Evolutionary conservation across 2,888 invertebrate genomes (phyloP), one percentile per base, ranked within the genome.

Genomic region (Melinopterus prodromus): DNA sequence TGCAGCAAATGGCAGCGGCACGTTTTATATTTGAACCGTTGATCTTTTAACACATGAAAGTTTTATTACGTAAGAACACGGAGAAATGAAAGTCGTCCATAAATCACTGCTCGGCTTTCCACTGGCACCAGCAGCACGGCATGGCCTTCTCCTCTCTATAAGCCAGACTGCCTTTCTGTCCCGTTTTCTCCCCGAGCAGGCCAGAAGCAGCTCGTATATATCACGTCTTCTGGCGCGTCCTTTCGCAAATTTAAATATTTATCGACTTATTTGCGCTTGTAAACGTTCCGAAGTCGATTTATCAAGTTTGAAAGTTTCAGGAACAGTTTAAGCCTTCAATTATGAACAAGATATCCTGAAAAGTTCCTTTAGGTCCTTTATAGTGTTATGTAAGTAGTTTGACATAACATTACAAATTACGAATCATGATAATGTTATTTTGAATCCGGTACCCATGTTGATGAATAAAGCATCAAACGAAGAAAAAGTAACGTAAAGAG

Each of bases 1-100:
- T 26, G 53, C 53, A 9, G 53, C 53, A 53, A 53, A 53, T 53
- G 53, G 53, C 53, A 53, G 53, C 71, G 37, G 69, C 76, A 35
- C 79, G 70, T 35, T 69, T 69, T 70, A 79, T 37, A 37, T 76
- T 72, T 26, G 69, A 77, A 53, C 74, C 70, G 78, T 37, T 71
- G 76, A 69, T 76, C 70, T 79, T 76, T 79, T 79, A 76, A 76
- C 72, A 16, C 53, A 79, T 79, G 76, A 79, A 79, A 79, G 79
- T 79, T 79, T 79, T 79, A 76, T 76, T 76, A 76, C 53, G 71
- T 79, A 79, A 79, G 76, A 53, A 79, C 38, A 53, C 72, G 72
- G 74, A 36, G 76, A 76, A 79, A 79, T 79, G 79, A 79, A 79
- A 79, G 79, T 79, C 76, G 76, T 9, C 76, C 53, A 70, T 76